These are phyloP conservation scores for Botia kubotai DNA, from an alignment of 2,797 vertebrate genomes.

Conservation along the genomic window DNA sequence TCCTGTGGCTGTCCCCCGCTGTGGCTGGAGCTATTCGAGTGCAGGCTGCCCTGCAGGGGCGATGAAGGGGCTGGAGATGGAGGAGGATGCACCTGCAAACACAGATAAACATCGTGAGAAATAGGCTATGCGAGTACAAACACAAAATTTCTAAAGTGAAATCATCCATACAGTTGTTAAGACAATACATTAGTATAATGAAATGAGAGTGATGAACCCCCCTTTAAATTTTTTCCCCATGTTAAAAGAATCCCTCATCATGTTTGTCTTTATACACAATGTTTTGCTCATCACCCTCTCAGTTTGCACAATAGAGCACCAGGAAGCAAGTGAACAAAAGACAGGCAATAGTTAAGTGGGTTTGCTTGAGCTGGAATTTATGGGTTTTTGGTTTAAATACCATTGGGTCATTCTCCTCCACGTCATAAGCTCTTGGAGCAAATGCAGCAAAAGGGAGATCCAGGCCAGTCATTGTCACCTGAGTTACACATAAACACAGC, in stretches of 20 bases:
- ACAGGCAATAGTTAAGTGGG: background rate
- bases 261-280: background rate
- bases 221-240: too few relatives aligned
- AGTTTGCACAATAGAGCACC: background rate
- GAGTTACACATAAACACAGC: constrained; percentile 30
- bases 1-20: constrained; percentile 88
- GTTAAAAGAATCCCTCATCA: too few relatives aligned
- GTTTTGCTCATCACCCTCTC: too few relatives aligned
- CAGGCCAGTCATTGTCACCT: constrained; percentile 89
- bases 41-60: constrained; percentile 92
- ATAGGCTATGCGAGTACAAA: constrained; percentile 4
- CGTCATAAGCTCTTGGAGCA: constrained; percentile 88
- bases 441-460: constrained; percentile 98
- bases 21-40: constrained; percentile 88
- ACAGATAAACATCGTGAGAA: constrained; percentile 13
- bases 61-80: constrained; percentile 87
- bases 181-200: too few relatives aligned
- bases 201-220: too few relatives aligned
- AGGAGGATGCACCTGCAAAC: constrained; percentile 87
- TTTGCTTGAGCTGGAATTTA: constrained; percentile 4
- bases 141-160: too few relatives aligned
- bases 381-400: constrained; percentile 71
- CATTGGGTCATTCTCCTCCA: constrained; percentile 93
- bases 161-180: too few relatives aligned
- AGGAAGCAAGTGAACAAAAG: background rate